Evolutionary conservation across 2,797 vertebrate genomes (phyloP).

Genomic region (Philypnodon macrostomus): DNA sequence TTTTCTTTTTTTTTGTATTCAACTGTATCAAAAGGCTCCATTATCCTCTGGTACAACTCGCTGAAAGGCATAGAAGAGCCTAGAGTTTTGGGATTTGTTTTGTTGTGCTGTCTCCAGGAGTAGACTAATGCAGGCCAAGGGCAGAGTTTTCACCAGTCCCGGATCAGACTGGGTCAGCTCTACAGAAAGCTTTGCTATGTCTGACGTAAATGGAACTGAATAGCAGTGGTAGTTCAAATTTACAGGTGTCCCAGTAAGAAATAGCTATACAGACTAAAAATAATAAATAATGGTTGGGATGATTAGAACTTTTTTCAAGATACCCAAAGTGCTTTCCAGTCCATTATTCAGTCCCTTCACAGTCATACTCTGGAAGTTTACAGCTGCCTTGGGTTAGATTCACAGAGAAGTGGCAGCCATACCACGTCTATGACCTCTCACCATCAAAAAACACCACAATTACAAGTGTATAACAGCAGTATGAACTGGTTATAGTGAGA

Average conservation of each 20-base stretch:
- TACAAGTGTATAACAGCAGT: too few relatives aligned
- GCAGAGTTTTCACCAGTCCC: conserved; percentile 40
- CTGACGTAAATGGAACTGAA: conserved; percentile 65
- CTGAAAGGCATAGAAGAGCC: conserved; percentile 46
- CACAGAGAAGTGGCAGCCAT: too few relatives aligned
- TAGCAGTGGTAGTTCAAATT: conserved; percentile 19
- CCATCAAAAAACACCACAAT: too few relatives aligned
- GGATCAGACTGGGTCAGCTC: conserved; percentile 54
- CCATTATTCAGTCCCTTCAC: too few relatives aligned
- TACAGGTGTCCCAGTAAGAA: conserved; percentile 39
- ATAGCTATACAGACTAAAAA: conserved; percentile 27
- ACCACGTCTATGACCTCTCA: too few relatives aligned
- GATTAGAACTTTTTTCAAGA: too few relatives aligned
- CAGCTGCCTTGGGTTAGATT: too few relatives aligned
- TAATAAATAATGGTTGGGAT: too few relatives aligned
- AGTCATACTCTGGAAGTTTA: too few relatives aligned
- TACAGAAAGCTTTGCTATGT: conserved; percentile 52
- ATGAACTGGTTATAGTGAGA: too few relatives aligned
- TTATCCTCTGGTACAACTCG: conserved; percentile 41
- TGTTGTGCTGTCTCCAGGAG: conserved; percentile 53
- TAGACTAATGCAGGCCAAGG: conserved; percentile 60
- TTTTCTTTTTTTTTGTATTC: conserved; percentile 54
- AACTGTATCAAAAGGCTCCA: conserved; percentile 63
- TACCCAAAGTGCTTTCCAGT: too few relatives aligned
- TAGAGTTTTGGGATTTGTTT: conserved; percentile 60